Base-by-base conservation (phyloP, 2,797 vertebrate genomes). In the Sandelia bainsii region DNA sequence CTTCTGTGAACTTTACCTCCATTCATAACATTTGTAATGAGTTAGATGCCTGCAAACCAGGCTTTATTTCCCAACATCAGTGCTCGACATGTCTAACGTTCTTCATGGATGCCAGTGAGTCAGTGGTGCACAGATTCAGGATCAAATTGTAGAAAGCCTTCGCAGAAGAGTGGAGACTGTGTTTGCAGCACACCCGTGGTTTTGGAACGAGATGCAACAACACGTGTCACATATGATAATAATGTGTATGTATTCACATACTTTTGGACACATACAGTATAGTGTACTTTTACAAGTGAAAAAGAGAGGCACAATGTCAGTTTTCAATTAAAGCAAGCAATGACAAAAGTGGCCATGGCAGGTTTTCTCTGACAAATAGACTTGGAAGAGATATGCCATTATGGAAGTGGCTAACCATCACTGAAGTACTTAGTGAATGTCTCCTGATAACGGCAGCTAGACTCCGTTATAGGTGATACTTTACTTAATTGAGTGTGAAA, bases 401-500 rank as follows among this genome's bases (percentile, higher is more conserved):
- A 88, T 79, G 85, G 69, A 87, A 88, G 87, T 83, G 79, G 79
- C 83, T 84, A 80, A 89, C 88, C 88, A 87, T 90, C 86, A 82
- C 75, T 54, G 73, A 81, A 87, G 89, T 91, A 89, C 88, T 89
- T 80, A 84, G 87, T 87, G 86, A 87, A 87, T 79, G 80, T 86
- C 85, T 89, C 82, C 83, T 85, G 86, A 91, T 91, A 87, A 88
- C 74, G 70, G 70, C 72, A 83, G 80, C 87, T 62, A 70, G 72
- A 86, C 78, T 86, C 81, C 85, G 85, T 90, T 89, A 90, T 87
- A 91, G 90, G 86, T 81, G 86, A 89, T 91, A 90, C 91, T 93
- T 90, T 90, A 87, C 87, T 91, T 91, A 92, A 92, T 90, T 89
- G 88, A 91, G 86, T 86, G 86, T 87, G 87, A 85, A 90, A 89